phyloP scores from a whole-genome alignment of 2,888 invertebrate genomes.

The Temnothorax rugatulus region DNA sequence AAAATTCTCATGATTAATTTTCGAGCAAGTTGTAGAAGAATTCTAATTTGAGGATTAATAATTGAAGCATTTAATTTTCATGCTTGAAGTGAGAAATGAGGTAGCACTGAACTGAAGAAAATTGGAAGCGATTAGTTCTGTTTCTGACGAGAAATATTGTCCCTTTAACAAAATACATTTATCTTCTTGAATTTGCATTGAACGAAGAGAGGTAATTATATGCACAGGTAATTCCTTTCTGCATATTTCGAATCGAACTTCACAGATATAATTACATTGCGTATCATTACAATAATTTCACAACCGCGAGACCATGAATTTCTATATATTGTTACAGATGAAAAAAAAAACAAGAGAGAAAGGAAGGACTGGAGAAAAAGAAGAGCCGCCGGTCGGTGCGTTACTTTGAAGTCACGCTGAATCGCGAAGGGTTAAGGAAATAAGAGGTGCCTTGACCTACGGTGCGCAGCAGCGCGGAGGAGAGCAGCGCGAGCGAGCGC shows the following conservation, averaged over 20 bases:
- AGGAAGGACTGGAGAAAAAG: neutral
- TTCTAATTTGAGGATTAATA: neutral
- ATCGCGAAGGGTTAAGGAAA: constrained; percentile 41
- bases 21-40: neutral
- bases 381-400: constrained; percentile 15
- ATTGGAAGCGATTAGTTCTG: neutral
- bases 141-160: neutral
- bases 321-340: neutral
- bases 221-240: neutral
- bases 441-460: constrained; percentile 57
- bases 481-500: constrained; percentile 17
- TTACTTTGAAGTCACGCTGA: constrained; percentile 53
- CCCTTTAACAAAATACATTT: neutral
- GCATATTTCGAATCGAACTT: neutral
- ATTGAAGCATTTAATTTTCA: neutral
- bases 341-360: neutral
- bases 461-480: constrained; percentile 29
- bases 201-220: neutral
- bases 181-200: neutral
- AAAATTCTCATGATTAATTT: neutral
- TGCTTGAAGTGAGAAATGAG: neutral
- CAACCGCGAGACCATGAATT: constrained; percentile 12
- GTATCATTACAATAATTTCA: constrained; percentile 20
- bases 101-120: neutral
- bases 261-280: neutral